phyloP scores from a whole-genome alignment of 2,113 vertebrate genomes.

The Tor tambroides region DNA sequence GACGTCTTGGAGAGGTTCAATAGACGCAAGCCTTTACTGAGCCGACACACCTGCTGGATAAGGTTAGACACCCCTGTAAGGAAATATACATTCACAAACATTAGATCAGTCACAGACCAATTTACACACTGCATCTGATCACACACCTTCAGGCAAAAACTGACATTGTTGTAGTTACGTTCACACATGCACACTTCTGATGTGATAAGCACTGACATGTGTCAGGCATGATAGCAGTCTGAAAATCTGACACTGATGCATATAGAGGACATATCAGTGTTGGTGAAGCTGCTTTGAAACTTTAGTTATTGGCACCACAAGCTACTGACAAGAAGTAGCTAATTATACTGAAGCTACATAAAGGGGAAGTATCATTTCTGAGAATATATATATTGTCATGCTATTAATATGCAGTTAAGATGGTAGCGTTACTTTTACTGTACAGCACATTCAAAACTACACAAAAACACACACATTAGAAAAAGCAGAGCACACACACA shows the following conservation, averaged over 20 bases:
- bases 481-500: slow-evolving; percentile 5
- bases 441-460: neutral
- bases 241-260: slow-evolving; percentile 43
- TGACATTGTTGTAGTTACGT: slow-evolving; percentile 33
- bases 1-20: slow-evolving; percentile 88
- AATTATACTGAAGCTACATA: neutral
- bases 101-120: slow-evolving; percentile 4
- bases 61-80: slow-evolving; percentile 83
- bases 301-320: neutral
- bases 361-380: neutral
- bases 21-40: slow-evolving; percentile 85
- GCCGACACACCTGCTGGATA: slow-evolving; percentile 87
- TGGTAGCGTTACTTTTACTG: neutral
- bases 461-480: neutral
- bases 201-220: slow-evolving; percentile 61
- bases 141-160: slow-evolving; percentile 41
- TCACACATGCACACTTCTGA: slow-evolving; percentile 51
- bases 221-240: slow-evolving; percentile 60
- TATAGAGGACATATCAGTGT: slow-evolving; percentile 2
- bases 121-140: slow-evolving; percentile 14
- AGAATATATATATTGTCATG: no score
- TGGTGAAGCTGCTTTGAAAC: neutral
- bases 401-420: neutral
- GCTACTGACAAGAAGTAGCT: neutral
- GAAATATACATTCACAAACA: slow-evolving; percentile 32